Conservation (phyloP, 2,113 vertebrate species). For the Bubalus kerabau region DNA sequence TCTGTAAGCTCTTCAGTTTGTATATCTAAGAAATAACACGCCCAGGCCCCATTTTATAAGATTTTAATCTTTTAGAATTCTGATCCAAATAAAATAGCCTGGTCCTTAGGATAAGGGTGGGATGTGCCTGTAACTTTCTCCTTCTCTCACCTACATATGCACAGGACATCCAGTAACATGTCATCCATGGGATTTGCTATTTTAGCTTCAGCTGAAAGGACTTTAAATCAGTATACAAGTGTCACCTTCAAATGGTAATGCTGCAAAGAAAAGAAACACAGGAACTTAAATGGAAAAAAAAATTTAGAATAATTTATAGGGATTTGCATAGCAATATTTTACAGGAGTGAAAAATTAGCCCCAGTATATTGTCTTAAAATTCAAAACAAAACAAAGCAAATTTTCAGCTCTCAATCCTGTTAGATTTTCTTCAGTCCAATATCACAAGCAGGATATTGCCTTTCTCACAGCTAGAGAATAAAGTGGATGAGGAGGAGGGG, state of each 20-base stretch:
- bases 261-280: not conserved
- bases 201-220: not conserved
- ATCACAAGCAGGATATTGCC: constrained; percentile 48
- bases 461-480: constrained; percentile 49
- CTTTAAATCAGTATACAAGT: not conserved
- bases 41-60: rapidly evolving
- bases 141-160: not conserved
- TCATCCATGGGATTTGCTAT: not conserved
- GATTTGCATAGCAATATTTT: constrained; percentile 36
- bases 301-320: not conserved
- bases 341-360: constrained; percentile 60
- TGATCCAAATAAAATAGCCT: not conserved
- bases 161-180: not conserved
- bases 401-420: constrained; percentile 26
- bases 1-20: not conserved
- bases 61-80: not conserved
- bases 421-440: not conserved
- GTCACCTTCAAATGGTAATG: not conserved
- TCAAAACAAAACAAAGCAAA: constrained; percentile 50
- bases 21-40: not conserved
- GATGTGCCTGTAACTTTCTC: not conserved
- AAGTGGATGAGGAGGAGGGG: not conserved
- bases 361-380: constrained; percentile 16
- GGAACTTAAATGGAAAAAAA: not conserved
- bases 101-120: not conserved